Conservation (phyloP, 2,113 vertebrate genomes). For the Caloenas nicobarica region DNA sequence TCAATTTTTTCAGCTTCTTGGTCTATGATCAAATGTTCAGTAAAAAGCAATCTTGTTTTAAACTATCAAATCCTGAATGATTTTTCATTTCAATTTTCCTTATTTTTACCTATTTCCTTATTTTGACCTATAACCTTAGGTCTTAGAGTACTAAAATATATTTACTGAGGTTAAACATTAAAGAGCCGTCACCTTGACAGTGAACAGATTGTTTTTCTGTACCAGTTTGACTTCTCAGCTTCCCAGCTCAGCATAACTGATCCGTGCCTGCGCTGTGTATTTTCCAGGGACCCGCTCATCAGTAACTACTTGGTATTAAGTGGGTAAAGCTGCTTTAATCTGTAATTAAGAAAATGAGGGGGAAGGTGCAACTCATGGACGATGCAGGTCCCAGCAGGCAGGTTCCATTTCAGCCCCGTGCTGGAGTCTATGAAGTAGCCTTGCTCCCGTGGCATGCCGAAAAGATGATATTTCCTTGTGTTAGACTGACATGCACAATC, state of each 20-base stretch:
- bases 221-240: not conserved
- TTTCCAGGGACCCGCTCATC: not conserved
- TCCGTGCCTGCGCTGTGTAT: not conserved
- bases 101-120: not conserved
- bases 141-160: not conserved
- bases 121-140: not conserved
- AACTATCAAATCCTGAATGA: not conserved
- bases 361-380: not conserved
- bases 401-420: not conserved
- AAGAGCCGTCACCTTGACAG: not conserved
- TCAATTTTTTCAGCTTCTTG: not conserved
- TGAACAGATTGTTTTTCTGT: not conserved
- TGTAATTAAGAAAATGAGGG: not conserved
- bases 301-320: not conserved
- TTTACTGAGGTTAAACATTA: not conserved
- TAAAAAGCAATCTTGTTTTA: not conserved
- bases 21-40: not conserved
- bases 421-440: not conserved
- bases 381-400: not conserved
- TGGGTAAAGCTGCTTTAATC: not conserved
- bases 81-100: not conserved
- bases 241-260: not conserved
- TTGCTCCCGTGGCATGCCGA: not conserved
- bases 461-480: not conserved
- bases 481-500: not conserved